Conservation (phyloP, 2,113 vertebrate genomes). For the Passer montanus region DNA sequence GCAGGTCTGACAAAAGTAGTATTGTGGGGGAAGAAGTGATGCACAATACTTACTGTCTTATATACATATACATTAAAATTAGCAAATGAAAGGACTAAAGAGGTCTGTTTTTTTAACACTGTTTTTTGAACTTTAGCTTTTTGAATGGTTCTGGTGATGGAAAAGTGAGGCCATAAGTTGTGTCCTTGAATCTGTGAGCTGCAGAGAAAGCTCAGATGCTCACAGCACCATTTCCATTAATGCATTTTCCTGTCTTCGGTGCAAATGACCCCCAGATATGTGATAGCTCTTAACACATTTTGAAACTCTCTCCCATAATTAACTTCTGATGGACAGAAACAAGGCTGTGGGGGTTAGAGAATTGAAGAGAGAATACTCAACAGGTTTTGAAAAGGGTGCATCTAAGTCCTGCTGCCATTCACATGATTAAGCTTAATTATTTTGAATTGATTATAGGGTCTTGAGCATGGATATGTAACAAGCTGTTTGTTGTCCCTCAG, state of each 20-base stretch:
- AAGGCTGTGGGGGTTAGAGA: neutral
- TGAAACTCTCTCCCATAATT: conserved; percentile 43
- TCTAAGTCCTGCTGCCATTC: neutral
- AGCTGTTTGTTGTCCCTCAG: neutral
- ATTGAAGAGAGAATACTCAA: neutral
- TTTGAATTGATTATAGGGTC: neutral
- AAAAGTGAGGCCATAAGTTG: neutral
- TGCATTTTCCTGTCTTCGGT: neutral
- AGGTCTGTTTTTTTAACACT: neutral
- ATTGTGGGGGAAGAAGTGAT: neutral
- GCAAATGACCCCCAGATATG: neutral
- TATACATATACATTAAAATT: neutral
- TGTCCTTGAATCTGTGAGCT: neutral
- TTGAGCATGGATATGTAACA: neutral
- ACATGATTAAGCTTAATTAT: conserved; percentile 18
- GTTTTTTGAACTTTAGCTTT: neutral
- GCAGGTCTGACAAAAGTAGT: neutral
- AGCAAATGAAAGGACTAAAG: neutral
- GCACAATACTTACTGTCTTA: neutral
- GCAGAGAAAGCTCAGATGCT: neutral
- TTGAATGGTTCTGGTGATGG: neutral
- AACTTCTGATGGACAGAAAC: conserved; percentile 37
- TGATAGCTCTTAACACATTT: neutral
- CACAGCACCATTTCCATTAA: neutral
- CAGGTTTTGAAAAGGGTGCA: neutral